Base-by-base conservation (phyloP, 2,888 invertebrate genomes). In the Patella pellucida region DNA sequence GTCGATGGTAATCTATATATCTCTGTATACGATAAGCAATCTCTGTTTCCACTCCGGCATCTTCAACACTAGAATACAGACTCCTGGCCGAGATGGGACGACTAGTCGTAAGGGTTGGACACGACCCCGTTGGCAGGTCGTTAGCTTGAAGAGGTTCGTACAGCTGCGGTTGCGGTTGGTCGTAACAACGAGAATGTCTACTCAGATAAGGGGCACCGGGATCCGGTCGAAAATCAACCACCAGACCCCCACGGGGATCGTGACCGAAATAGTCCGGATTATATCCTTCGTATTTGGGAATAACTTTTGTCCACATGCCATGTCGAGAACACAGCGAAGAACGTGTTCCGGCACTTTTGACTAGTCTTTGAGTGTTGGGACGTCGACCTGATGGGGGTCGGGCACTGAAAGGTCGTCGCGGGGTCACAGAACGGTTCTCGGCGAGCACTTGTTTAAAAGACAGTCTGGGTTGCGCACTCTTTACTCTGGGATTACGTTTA, bases 181-280 rank as follows among this genome's bases (percentile, higher is more conserved):
- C 84, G 68, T 82, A 80, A 76, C 87, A 87, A 11, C 86, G 79
- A 1, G 84, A 82, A 76, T 87, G 87, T 27, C 87, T 73, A 74
- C 85, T 85, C 75, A 85, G 84, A 73, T 86, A 85, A 12, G 83
- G 78, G 68, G 81, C 83, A 52, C 85, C 83, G 4, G 85, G 85
- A 0, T 83, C 83, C 41, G 84, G 82, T 52, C 82, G 80, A 0
- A 82, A 84, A 4, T 41, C 72, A 15, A 70, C 67, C 19, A 69
- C 67, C 16, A 76, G 54, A 1, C 72, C 72, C 50, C 68, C 74
- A 7, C 76, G 19, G 14, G 72, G 71, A 52, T 74, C 72, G 68
- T 19, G 71, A 56, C 62, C 69, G 71, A 51, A 54, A 68, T 52
- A 70, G 5, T 31, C 70, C 54, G 52, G 9, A 62, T 31, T 68